Conservation (phyloP, 2,888 invertebrate genomes). For the Caenorhabditis sulstoni region DNA sequence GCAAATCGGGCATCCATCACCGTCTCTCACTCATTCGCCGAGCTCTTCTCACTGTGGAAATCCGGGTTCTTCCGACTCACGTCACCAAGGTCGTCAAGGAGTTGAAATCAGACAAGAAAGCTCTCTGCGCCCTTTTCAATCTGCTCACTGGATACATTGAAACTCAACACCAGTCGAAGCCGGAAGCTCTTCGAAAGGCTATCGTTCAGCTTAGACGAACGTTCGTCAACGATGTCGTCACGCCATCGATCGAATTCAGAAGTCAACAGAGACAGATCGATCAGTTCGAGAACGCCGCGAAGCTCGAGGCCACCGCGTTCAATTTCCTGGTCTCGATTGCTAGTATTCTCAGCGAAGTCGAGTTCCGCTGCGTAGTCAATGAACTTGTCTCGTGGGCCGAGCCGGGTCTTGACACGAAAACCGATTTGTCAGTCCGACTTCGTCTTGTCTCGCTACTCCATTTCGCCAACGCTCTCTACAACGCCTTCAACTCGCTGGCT, state of each 20-base stretch:
- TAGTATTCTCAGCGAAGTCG: constrained; percentile 61
- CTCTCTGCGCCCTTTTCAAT: constrained; percentile 62
- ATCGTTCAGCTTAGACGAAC: constrained; percentile 40
- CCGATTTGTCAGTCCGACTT: constrained; percentile 47
- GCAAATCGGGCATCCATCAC: constrained; percentile 52
- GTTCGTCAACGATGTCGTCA: constrained; percentile 52
- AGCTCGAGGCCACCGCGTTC: constrained; percentile 58
- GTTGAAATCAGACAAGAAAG: constrained; percentile 62
- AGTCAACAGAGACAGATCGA: constrained; percentile 54
- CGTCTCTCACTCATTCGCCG: constrained; percentile 60
- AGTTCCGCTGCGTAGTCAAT: constrained; percentile 71
- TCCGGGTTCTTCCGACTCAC: constrained; percentile 62
- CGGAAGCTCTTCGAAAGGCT: constrained; percentile 33
- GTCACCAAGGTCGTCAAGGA: constrained; percentile 57
- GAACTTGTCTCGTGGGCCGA: constrained; percentile 70
- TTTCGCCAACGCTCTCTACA: constrained; percentile 74
- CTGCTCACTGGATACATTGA: constrained; percentile 61
- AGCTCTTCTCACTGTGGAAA: constrained; percentile 65
- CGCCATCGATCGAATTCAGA: constrained; percentile 58
- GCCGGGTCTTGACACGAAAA: constrained; percentile 56
- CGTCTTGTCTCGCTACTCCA: constrained; percentile 70
- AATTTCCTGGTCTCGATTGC: constrained; percentile 59
- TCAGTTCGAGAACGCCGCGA: constrained; percentile 60
- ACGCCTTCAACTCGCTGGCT: constrained; percentile 72
- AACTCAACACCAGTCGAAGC: constrained; percentile 37